phyloP scores from a whole-genome alignment of 2,797 vertebrate species.

The Dendrocincla fuliginosa region DNA sequence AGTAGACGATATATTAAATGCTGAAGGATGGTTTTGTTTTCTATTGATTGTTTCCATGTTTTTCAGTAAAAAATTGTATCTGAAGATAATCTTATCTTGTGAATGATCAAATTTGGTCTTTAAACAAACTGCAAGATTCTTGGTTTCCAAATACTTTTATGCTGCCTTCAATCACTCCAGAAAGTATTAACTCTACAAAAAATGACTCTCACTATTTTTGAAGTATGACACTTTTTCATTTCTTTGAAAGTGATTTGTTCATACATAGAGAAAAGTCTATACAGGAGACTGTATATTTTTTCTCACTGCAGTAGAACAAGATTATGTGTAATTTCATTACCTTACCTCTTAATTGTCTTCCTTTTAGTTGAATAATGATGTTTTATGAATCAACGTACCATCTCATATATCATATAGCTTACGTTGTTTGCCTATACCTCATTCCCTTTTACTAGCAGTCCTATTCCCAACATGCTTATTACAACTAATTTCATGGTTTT shows the following conservation, averaged over 20 bases:
- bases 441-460: neutral
- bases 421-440: neutral
- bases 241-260: neutral
- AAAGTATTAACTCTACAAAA: neutral
- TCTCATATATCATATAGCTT: neutral
- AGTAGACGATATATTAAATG: neutral
- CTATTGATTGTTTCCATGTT: neutral
- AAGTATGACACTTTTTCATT: neutral
- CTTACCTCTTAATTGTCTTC: neutral
- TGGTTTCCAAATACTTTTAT: neutral
- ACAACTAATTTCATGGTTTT: neutral
- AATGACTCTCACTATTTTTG: neutral
- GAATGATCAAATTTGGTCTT: neutral
- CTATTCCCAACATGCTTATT: neutral
- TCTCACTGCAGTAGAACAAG: neutral
- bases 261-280: neutral
- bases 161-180: neutral
- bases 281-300: neutral
- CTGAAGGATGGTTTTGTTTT: neutral
- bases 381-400: neutral
- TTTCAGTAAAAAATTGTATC: neutral
- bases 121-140: neutral
- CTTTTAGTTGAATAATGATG: neutral
- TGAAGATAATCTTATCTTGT: neutral
- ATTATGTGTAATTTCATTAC: neutral